A percentile compares a stretch with the other conserved stretches of the same genome.
These are phyloP conservation scores for Telmatherina bonti DNA, from an alignment of 2,797 vertebrate genomes.

Conservation along the genomic window DNA sequence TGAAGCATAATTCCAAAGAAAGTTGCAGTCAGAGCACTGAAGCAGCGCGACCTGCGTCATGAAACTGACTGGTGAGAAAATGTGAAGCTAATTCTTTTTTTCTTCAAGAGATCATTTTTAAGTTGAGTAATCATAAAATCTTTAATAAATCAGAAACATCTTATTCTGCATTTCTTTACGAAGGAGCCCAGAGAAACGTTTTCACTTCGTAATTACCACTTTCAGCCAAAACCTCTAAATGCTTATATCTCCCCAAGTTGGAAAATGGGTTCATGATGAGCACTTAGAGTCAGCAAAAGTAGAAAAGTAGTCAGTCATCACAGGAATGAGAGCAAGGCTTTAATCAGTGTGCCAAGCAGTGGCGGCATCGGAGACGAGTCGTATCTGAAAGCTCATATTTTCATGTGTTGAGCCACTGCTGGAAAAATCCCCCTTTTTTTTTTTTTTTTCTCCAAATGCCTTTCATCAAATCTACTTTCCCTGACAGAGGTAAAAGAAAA, in stretches of 20 bases:
- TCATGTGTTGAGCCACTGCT: slow-evolving; percentile 57
- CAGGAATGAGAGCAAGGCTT: slow-evolving; percentile 43
- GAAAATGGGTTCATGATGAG: slow-evolving; percentile 37
- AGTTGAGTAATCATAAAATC: not conserved
- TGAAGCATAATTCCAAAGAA: not conserved
- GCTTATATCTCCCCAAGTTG: slow-evolving; percentile 30
- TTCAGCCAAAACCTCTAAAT: slow-evolving; percentile 34
- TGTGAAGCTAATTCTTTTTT: not conserved
- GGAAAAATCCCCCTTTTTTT: slow-evolving; percentile 51
- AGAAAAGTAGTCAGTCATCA: slow-evolving; percentile 44
- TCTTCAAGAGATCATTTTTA: not conserved
- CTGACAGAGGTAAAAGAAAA: slow-evolving; percentile 40
- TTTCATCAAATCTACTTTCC: slow-evolving; percentile 60
- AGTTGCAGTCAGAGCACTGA: not conserved
- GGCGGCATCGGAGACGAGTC: slow-evolving; percentile 22
- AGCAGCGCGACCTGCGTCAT: not conserved
- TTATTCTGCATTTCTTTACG: slow-evolving; percentile 9
- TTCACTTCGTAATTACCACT: not conserved
- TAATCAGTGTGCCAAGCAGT: slow-evolving; percentile 34
- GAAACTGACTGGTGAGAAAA: not conserved
- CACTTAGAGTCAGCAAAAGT: slow-evolving; percentile 37
- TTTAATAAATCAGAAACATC: not conserved
- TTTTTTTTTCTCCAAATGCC: slow-evolving; percentile 21
- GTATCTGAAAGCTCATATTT: slow-evolving; percentile 56
- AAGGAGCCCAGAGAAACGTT: slow-evolving; percentile 1